Evolutionary conservation across 2,888 invertebrate genomes (phyloP).

Genomic region (Troilus luridus): DNA sequence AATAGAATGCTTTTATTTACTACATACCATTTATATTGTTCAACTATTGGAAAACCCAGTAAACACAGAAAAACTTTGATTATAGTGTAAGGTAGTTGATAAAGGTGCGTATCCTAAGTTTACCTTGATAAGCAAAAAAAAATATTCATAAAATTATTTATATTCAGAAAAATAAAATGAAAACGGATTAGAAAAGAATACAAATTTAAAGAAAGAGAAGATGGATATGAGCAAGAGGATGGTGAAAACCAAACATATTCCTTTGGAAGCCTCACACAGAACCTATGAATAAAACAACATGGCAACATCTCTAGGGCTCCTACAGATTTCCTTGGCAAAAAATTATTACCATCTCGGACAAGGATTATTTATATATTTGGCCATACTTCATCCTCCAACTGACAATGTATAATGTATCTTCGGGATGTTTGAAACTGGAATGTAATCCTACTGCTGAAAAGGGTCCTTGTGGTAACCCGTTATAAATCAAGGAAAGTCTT

Average conservation of each 20-base stretch:
- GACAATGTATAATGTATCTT: slow-evolving; percentile 16
- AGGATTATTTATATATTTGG: slow-evolving; percentile 13
- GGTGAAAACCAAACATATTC: slow-evolving; percentile 3
- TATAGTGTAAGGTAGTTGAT: no score
- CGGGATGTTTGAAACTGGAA: not conserved
- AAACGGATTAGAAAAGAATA: not conserved
- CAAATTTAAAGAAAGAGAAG: not conserved
- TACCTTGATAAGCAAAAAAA: no score
- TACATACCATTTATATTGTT: no score
- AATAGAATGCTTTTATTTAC: no score
- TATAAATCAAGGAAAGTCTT: not conserved
- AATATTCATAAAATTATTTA: no score
- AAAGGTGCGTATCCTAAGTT: no score
- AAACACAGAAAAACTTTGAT: no score
- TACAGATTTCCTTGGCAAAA: slow-evolving; percentile 28
- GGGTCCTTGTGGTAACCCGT: not conserved
- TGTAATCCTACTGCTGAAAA: slow-evolving; percentile 36
- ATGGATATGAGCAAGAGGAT: not conserved
- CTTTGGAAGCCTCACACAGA: not conserved
- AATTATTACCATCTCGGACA: slow-evolving; percentile 23
- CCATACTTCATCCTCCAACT: slow-evolving; percentile 2
- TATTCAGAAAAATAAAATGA: no score
- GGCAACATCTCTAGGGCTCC: slow-evolving; percentile 12
- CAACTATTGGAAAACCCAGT: no score
- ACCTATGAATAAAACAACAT: slow-evolving; percentile 27